Conservation (phyloP, 2,113 vertebrate genomes). For the Chionodraco myersi region DNA sequence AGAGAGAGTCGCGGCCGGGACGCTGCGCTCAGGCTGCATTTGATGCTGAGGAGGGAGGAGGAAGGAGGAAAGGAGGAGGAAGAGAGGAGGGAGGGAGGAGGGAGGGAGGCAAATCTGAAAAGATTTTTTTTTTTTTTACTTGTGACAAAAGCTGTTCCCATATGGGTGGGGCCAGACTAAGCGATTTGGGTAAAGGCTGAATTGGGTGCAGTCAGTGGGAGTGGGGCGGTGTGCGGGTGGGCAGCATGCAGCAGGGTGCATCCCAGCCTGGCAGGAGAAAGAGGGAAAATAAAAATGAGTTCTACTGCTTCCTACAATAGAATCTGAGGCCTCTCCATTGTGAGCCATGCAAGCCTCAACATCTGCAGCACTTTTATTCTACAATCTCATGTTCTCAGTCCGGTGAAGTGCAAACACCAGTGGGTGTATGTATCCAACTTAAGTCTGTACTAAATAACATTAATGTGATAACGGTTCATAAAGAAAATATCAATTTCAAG, state of each 20-base stretch:
- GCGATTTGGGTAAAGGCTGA: constrained; percentile 46
- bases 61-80: background rate
- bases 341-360: constrained; percentile 40
- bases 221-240: constrained; percentile 32
- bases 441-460: background rate
- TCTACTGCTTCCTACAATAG: constrained; percentile 56
- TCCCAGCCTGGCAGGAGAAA: background rate
- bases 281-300: constrained; percentile 25
- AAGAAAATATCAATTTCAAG: background rate
- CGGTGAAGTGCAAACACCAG: constrained; percentile 16
- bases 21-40: constrained; percentile 76
- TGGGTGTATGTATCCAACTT: background rate
- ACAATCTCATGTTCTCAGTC: background rate
- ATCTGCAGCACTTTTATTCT: constrained; percentile 61
- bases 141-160: constrained; percentile 79
- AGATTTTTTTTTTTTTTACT: constrained; percentile 42
- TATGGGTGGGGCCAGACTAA: constrained; percentile 77
- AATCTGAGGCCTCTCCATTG: constrained; percentile 31
- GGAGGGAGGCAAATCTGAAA: constrained; percentile 54
- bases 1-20: constrained; percentile 71
- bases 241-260: background rate
- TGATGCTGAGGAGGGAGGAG: constrained; percentile 79
- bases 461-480: background rate
- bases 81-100: background rate
- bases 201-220: constrained; percentile 53